Evolutionary conservation across 1,140 invertebrate genomes (phyloP), one percentile per base, ranked within the genome.

Genomic region (Aphis craccivora): DNA sequence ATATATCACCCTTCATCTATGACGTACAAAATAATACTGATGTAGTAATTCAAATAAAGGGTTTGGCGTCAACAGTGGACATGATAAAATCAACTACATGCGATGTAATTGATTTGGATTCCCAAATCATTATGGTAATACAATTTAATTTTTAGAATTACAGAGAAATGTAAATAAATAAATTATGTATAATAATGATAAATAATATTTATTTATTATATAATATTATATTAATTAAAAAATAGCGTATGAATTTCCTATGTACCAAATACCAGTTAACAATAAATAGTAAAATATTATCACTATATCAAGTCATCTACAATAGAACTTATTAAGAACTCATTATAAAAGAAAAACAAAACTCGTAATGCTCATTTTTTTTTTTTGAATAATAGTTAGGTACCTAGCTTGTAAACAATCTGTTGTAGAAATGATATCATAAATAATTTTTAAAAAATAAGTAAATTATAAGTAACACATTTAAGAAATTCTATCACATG

Each of bases 1-100:
- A 93, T n/a, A 25, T 93, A 22, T 93, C 91, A 11, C 91, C 91
- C 22, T 93, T 93, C n/a, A 93, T 93, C 6, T 86, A 93, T 51
- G 91, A 93, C 8, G 81, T 93, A 53, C 91, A 84, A 55, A 83
- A 93, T 40, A 93, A 93, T 8, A 51, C 25, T 35, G n/a, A 93
- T 37, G n/a, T 48, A n/a, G 35, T 53, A 22, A 86, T 93, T 84
- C 37, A 18, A 9, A 93, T 93, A 84, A 93, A 93, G 53, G 91
- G 91, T 86, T 55, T 93, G 81, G 35, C 9, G 55, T 55, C 91
- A 20, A 84, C 67, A 35, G 18, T 53, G 48, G 91, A 93, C 7
- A 55, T n/a, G n/a, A 53, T 93, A 40, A 84, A 93, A 37, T 30
- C 20, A 2, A 55, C 22, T 51, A 43, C n/a, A 23, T 93, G 91